Evolutionary conservation across 2,888 invertebrate species (phyloP), one percentile per base, ranked within the genome.

Genomic region (Lasioglossum leucozonium): DNA sequence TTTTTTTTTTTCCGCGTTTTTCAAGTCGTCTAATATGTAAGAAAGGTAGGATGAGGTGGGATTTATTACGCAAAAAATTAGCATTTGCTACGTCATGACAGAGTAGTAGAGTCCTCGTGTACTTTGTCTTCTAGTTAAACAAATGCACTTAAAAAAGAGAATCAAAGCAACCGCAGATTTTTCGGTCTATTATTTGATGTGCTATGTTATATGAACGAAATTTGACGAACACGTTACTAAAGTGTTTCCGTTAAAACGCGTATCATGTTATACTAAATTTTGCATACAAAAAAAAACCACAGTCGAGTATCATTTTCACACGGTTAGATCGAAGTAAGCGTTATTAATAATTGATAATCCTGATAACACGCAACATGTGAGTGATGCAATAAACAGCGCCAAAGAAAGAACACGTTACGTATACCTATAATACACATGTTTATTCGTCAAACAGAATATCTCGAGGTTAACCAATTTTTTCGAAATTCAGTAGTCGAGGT

Each of bases 41-140:
- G 34, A 34, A 72, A 22, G 65, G 10, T 18, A 42, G 40, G 13
- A 58, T 18, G 30, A 30, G 74, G 40, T 51, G 42, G 44, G 8
- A 67, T 77, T 58, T 87, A 76, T 90, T 91, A 78, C 88, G 86
- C 87, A 90, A 91, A 89, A 37, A 18, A 91, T 92, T 91, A 90
- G 81, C 88, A 91, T 92, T 89, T 91, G 83, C 87, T 87, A 84
- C 86, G 85, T 89, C 86, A 75, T 10, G 77, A 80, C 69, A 75
- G 58, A 76, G 2, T 22, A 37, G 40, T 51, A 44, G 72, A 72
- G 69, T 71, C 13, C 13, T 62, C n/a, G 37, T 44, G 16, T 22
- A 44, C 51, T 10, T 74, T 47, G 42, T 55, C 8, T 26, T 18
- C 10, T 1, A 13, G 69, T 37, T 74, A 72, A 72, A 67, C 40